Base-by-base conservation (phyloP, 2,113 vertebrate genomes). In the Porphyrio hochstetteri region DNA sequence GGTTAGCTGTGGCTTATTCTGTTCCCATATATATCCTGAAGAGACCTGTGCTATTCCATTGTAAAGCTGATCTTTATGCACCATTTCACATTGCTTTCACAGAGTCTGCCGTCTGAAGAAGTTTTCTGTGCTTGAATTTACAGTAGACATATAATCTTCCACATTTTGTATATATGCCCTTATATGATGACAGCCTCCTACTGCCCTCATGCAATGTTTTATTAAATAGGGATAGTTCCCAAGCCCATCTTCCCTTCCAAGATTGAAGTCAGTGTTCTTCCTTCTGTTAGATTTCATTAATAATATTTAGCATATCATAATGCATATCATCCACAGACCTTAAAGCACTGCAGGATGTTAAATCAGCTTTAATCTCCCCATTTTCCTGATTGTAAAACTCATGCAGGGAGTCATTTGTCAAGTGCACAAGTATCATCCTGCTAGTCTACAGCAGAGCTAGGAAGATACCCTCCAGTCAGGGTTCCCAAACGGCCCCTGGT, bases 321-420 rank as follows among this genome's bases (percentile, higher is more conserved):
- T 2, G 12, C 38, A 4, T 64, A 64, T 89, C 14, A 69, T 79
- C 74, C 67, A 85, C 67, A 91, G 84, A 72, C 25, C 68, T 94
- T 76, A 87, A 87, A 94, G 50, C 74, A 55, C 82, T 29, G 27
- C 89, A 68, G 69, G 67, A 82, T 0, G 0, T 83, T 86, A 93
- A 92, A 93, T 94, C 86, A 92, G 33, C 44, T 75, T 96, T 89
- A 82, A 65, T 93, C 82, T 91, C 35, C 33, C 48, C 52, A 36
- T 92, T 92, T 95, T 90, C 36, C 48, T 76, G 65, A 63, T 70
- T 72, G 75, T 86, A 69, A 96, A 92, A 85, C 50, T 91, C 67
- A 33, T 40, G 25, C 55, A 80, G 53, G 59, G 84, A 82, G 19
- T 67, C 5, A 67, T 91, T 84, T 88, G 19, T 88, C 91, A 92